Evolutionary conservation across 35 echinoderm and acorn worm species (phyloP).

Genomic region (Lytechinus variegatus): DNA sequence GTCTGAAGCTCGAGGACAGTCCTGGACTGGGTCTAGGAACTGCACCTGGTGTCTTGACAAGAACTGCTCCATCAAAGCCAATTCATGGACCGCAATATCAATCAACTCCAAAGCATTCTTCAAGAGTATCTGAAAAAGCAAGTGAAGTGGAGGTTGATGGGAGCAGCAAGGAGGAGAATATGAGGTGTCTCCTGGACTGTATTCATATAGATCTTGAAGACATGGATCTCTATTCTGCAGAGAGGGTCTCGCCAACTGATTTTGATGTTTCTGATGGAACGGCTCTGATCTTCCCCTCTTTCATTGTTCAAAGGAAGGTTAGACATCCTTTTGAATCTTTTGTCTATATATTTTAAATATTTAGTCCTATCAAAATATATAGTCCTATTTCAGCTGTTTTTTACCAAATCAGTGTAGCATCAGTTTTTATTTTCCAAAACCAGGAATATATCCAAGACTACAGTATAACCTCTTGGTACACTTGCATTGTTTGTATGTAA

Average conservation of each 20-base stretch:
- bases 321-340: not conserved
- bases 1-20: not conserved
- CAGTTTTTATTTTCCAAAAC: too few relatives aligned
- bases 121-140: not conserved
- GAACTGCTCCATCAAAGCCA: not conserved
- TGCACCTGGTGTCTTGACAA: not conserved
- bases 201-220: conserved; percentile 89
- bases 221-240: conserved; percentile 93
- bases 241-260: conserved; percentile 70
- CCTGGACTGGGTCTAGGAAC: not conserved
- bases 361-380: too few relatives aligned
- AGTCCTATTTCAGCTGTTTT: too few relatives aligned
- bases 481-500: too few relatives aligned
- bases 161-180: conserved; percentile 60
- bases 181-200: conserved; percentile 84
- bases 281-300: conserved; percentile 92
- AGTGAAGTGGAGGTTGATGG: not conserved
- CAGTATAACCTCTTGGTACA: too few relatives aligned
- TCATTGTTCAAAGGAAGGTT: conserved; percentile 89
- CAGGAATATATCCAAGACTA: too few relatives aligned
- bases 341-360: too few relatives aligned
- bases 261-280: conserved; percentile 81
- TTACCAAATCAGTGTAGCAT: too few relatives aligned
- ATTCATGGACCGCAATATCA: not conserved
- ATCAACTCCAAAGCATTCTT: not conserved